Evolutionary conservation across 2,797 vertebrate species (phyloP).

Genomic region (Hemibagrus guttatus): DNA sequence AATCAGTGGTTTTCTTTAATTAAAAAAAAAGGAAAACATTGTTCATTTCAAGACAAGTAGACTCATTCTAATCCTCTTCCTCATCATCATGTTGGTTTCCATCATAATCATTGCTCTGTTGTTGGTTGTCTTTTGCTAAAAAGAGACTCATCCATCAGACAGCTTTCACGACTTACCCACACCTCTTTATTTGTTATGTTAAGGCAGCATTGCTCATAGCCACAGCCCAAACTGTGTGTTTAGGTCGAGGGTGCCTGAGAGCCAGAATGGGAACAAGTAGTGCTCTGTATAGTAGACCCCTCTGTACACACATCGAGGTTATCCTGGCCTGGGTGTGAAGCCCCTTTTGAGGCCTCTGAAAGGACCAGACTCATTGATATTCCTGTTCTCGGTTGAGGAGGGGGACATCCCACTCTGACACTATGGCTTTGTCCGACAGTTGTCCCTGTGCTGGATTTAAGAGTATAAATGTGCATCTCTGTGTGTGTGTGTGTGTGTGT

Average conservation of each 20-base stretch:
- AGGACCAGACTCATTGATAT: constrained; percentile 82
- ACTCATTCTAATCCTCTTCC: background rate
- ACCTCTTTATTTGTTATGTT: constrained; percentile 27
- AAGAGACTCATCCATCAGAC: constrained; percentile 39
- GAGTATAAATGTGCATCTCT: constrained; percentile 55
- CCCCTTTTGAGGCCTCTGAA: constrained; percentile 77
- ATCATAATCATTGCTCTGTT: background rate
- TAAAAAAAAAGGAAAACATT: background rate
- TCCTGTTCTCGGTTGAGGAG: constrained; percentile 74
- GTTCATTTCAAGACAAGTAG: background rate
- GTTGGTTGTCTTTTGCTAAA: constrained; percentile 38
- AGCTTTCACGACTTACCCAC: constrained; percentile 33
- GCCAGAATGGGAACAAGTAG: constrained; percentile 52
- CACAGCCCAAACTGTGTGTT: constrained; percentile 34
- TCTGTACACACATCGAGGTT: constrained; percentile 59
- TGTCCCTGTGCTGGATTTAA: constrained; percentile 65
- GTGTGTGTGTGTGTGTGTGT: constrained; percentile 59
- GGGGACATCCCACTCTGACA: constrained; percentile 74
- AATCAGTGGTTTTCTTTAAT: background rate
- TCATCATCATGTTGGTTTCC: constrained; percentile 1
- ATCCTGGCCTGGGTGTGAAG: constrained; percentile 71
- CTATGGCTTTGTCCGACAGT: constrained; percentile 77
- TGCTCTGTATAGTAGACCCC: constrained; percentile 50
- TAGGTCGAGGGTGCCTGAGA: constrained; percentile 36
- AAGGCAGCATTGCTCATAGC: constrained; percentile 22